Evolutionary conservation across 2,888 invertebrate genomes (phyloP), one percentile per base, ranked within the genome.

Genomic region (Thecophora atra): DNA sequence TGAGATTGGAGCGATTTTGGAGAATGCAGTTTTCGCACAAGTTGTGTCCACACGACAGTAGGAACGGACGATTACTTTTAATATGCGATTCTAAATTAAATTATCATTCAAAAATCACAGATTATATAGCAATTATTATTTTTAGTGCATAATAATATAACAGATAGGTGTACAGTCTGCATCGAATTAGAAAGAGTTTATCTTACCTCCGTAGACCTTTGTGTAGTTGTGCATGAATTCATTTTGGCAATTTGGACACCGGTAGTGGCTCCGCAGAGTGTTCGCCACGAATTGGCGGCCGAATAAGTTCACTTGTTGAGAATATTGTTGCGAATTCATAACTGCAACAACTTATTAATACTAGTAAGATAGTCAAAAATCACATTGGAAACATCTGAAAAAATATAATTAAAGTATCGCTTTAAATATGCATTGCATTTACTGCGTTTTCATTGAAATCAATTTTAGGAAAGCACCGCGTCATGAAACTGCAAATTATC

Each of bases 11-110:
- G 0, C 78, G 78, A 73, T 81, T 64, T 17, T 75, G 75, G 17
- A 72, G 84, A 17, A 91, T 81, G 81, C 93, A 94, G 65, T 86
- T 88, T 76, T 91, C 91, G 78, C 94, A 94, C 78, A 91, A 87
- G 3, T 90, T 88, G 82, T 94, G 94, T 1, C 90, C 90, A 80
- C 94, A 94, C 74, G 87, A 79, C 72, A 93, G 82, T 52, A 92
- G 84, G 28, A 93, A 84, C 0, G 93, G 93, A 2, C 84, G 83
- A 75, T 75, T 74, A 52, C 80, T 79, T 67, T 73, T 75, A 5
- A 77, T 70, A 30, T 76, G 75, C 13, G 63, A 15, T 66, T 78
- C 78, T 78, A 54, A 11, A 68, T 58, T 0, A n/a, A 21, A 58
- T n/a, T 5, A 60, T 30, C 60, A 60, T 3, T 28, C 30, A 7